Conservation (phyloP, 2,797 vertebrate genomes). For the Choloepus didactylus region DNA sequence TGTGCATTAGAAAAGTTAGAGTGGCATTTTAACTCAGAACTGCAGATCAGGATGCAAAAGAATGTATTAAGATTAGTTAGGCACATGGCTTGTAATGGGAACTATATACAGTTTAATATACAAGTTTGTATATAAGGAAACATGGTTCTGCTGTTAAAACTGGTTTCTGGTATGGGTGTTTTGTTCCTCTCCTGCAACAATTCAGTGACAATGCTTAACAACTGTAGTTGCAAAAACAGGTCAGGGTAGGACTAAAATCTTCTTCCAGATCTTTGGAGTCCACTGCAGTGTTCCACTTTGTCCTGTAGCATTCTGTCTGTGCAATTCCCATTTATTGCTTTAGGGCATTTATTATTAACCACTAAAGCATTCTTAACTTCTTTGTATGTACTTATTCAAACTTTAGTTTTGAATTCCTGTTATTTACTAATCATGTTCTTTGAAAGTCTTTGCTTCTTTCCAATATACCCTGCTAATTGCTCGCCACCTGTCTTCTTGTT, state of each 20-base stretch:
- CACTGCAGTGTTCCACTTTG: background rate
- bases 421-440: conserved; percentile 2
- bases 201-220: background rate
- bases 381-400: background rate
- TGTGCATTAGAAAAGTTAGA: background rate
- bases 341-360: background rate
- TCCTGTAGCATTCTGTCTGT: background rate
- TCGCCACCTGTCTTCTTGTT: background rate
- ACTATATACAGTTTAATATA: background rate
- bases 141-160: background rate
- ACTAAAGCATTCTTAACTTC: background rate
- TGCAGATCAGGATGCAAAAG: background rate
- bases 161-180: background rate
- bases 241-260: background rate
- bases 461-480: background rate
- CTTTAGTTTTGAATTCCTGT: background rate
- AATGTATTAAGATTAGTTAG: background rate
- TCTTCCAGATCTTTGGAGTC: background rate
- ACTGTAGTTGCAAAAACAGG: background rate
- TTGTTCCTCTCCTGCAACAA: background rate
- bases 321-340: background rate
- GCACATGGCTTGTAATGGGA: background rate
- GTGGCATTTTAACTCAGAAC: background rate
- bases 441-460: background rate
- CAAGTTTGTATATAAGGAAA: conserved; percentile 23